These are phyloP conservation scores for Euspilapteryx auroguttella DNA, from an alignment of 2,888 invertebrate species.

Conservation along the genomic window DNA sequence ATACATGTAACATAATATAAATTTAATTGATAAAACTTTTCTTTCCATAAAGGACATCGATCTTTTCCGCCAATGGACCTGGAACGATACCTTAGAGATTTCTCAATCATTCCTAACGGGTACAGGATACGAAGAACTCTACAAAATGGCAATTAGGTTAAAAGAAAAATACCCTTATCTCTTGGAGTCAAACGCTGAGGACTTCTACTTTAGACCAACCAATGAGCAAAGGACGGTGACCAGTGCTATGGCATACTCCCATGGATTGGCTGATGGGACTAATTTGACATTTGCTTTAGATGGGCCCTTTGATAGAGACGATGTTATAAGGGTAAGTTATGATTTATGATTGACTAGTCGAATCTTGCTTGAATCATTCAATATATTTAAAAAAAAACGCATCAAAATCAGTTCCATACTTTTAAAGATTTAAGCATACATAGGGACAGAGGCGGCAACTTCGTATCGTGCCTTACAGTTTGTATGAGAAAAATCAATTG, in stretches of 20 bases:
- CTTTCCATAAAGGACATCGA: constrained; percentile 73
- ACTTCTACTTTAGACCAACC: constrained; percentile 64
- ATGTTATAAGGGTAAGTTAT: constrained; percentile 32
- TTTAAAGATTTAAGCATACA: no score
- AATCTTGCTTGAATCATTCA: no score
- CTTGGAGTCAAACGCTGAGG: constrained; percentile 30
- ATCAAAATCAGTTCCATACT: no score
- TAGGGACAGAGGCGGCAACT: no score
- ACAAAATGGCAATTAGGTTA: constrained; percentile 53
- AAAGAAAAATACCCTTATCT: constrained; percentile 34
- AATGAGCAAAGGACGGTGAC: constrained; percentile 60
- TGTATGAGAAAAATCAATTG: no score
- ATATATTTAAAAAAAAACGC: no score
- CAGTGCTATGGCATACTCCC: constrained; percentile 65
- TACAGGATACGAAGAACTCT: constrained; percentile 65
- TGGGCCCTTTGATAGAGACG: constrained; percentile 18
- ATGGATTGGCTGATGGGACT: constrained; percentile 39
- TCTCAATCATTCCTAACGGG: constrained; percentile 62
- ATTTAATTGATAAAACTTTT: no score
- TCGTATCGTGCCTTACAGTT: no score
- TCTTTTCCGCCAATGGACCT: constrained; percentile 65
- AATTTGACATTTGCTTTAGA: constrained; percentile 20
- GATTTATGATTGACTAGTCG: no score
- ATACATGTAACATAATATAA: no score
- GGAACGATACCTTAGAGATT: constrained; percentile 63